These are phyloP conservation scores for Stenotaenia linearis DNA, from an alignment of 2,888 invertebrate genomes.

Conservation along the genomic window DNA sequence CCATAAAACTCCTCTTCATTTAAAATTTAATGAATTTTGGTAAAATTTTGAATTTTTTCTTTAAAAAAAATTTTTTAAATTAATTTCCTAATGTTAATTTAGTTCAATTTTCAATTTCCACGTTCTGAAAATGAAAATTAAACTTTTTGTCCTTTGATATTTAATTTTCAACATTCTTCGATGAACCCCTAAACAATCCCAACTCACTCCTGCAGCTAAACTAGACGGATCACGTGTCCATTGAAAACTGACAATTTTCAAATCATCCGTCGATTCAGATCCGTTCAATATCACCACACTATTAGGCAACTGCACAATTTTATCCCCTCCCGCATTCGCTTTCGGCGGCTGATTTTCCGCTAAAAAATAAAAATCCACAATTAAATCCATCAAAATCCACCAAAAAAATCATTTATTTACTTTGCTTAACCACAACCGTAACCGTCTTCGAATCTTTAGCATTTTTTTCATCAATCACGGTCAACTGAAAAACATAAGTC, in stretches of 20 bases:
- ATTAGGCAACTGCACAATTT: constrained; percentile 67
- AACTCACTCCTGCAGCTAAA: constrained; percentile 66
- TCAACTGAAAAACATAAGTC: constrained; percentile 70
- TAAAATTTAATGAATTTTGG: too few relatives aligned
- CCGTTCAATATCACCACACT: constrained; percentile 76
- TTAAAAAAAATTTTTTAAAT: too few relatives aligned
- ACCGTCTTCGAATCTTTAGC: constrained; percentile 69
- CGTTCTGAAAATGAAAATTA: too few relatives aligned
- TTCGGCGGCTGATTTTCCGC: constrained; percentile 83
- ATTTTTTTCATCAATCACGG: constrained; percentile 74
- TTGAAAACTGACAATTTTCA: constrained; percentile 72
- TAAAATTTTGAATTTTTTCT: too few relatives aligned
- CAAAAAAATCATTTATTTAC: constrained; percentile 59
- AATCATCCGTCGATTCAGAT: constrained; percentile 76
- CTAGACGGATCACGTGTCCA: constrained; percentile 70
- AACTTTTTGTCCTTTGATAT: too few relatives aligned
- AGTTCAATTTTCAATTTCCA: too few relatives aligned
- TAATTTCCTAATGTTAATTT: too few relatives aligned
- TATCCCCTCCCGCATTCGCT: constrained; percentile 82
- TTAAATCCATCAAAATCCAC: neutral
- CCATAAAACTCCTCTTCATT: too few relatives aligned
- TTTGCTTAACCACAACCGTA: constrained; percentile 74
- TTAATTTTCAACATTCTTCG: too few relatives aligned
- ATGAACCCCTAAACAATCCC: too few relatives aligned
- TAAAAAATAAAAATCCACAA: constrained; percentile 46